Base-by-base conservation (phyloP, 2,888 invertebrate genomes). In the Melanchra persicariae region DNA sequence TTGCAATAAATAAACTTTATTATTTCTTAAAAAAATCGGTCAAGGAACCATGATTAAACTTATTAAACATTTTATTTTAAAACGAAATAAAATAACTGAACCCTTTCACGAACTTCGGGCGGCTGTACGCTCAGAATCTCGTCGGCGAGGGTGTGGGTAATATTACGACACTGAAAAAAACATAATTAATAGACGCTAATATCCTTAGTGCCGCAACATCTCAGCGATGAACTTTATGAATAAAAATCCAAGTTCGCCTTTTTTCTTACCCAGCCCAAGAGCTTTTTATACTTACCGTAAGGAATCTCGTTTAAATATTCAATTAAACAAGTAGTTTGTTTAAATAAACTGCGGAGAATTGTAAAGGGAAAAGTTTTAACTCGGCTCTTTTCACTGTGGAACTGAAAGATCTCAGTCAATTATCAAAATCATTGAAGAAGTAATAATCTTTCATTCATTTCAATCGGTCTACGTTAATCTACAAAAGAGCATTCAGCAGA, bases 401-500 rank as follows among this genome's bases (percentile, higher is more conserved):
- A 67, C 61, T 66, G 26, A 60, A 51, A 52, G 60, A 73, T 70
- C 70, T 54, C 43, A 63, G 71, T 63, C 84, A 89, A 87, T 88
- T 88, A 89, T 86, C 86, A 83, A 85, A 88, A 86, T 85, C 85
- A 85, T 65, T 77, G 64, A 74, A 80, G 83, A 84, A 78, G 85
- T 86, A 84, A 86, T 87, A 85, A 86, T 86, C 77, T 80, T 82
- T 84, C 79, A 74, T 85, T 85, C 77, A 84, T 81, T 84, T 87
- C 78, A 77, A 81, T 85, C 84, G 51, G 69, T 81, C 82, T 76
- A 84, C 81, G 79, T 87, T 87, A 82, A 78, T 76, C 74, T 65
- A 52, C 68, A 84, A 87, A 83, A 82, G 85, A 87, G 82, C 84
- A 83, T 85, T 90, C 88, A 85, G 85, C 85, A 80, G 79, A 88